Evolutionary conservation across 2,888 invertebrate species (phyloP), one percentile per base, ranked within the genome.

Genomic region (Caenorhabditis imperialis): DNA sequence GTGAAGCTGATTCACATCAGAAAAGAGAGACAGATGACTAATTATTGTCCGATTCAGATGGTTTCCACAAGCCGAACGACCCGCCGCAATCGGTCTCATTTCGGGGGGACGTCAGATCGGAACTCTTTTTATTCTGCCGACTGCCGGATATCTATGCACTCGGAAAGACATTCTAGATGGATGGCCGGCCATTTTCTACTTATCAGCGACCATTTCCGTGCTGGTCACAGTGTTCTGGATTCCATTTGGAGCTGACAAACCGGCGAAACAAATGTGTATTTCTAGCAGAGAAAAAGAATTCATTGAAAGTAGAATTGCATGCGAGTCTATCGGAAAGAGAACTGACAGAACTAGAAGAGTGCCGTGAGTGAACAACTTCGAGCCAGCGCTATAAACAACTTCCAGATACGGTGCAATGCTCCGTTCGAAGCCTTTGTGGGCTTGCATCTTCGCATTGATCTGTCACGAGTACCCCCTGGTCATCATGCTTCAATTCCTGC

Each of bases 221-320:
- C 54, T 86, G 16, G 85, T 82, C 14, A 79, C 82, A 0, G 58
- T 84, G 1, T 85, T 86, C 67, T 86, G 86, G 86, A 74, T 86
- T 18, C 86, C 86, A 6, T 83, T 86, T 60, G 86, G 86, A 6
- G 86, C 86, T 0, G 86, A 86, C 65, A 86, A 86, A 54, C 86
- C 86, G 3, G 72, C 84, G 12, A 86, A 86, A 50, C 86, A 86
- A 51, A 83, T 83, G 25, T 86, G 86, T 58, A 86, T 86, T 50
- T 83, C 84, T 8, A 75, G 77, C 47, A 69, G 80, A 37, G 86
- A 86, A 50, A 77, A 83, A 8, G 71, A 83, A 1, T 86, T 84
- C 55, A 84, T 86, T n/a, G 86, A 86, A 65, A 84, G 81, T 50
- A 84, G 86, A 67, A 86, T 86, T 6, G 86, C 86, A 7, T 85